phyloP scores from a whole-genome alignment of 2,888 invertebrate genomes.

The Heteromyza rotundicornis region DNA sequence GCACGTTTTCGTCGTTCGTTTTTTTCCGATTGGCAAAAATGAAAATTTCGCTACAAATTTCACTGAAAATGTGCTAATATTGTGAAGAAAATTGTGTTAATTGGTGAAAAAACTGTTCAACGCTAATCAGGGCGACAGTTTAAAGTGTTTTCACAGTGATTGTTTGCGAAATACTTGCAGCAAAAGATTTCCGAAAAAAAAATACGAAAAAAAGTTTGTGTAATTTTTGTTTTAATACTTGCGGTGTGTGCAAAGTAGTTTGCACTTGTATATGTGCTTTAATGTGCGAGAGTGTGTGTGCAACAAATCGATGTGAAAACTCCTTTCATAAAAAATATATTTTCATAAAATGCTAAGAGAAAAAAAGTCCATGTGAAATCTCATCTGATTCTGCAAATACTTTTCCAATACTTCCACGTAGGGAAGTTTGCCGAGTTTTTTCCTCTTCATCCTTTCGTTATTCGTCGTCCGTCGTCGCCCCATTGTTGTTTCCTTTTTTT shows the following conservation, averaged over 20 bases:
- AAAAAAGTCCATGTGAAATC: too few relatives aligned
- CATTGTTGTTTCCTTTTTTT: not conserved
- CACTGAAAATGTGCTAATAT: conserved; percentile 19
- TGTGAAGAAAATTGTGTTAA: conserved; percentile 13
- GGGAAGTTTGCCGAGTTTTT: too few relatives aligned
- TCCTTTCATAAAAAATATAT: too few relatives aligned
- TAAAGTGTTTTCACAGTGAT: conserved; percentile 8
- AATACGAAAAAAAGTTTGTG: too few relatives aligned
- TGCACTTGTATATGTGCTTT: conserved; percentile 2
- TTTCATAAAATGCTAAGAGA: too few relatives aligned
- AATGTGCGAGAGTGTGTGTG: conserved; percentile 1
- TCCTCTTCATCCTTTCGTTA: not conserved
- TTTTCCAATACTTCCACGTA: not conserved
- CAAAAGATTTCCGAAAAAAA: too few relatives aligned
- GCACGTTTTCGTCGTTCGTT: conserved; percentile 18
- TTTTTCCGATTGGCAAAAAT: conserved; percentile 24
- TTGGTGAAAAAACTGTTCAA: conserved; percentile 8
- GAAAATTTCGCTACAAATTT: conserved; percentile 23
- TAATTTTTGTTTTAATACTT: too few relatives aligned
- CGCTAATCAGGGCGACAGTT: not conserved
- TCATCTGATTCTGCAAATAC: not conserved
- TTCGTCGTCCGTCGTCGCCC: not conserved
- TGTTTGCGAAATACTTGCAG: not conserved
- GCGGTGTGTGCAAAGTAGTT: conserved; percentile 15
- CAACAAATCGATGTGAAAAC: conserved; percentile 22